Conservation (phyloP, 2,113 vertebrate genomes). For the Esox niger region DNA sequence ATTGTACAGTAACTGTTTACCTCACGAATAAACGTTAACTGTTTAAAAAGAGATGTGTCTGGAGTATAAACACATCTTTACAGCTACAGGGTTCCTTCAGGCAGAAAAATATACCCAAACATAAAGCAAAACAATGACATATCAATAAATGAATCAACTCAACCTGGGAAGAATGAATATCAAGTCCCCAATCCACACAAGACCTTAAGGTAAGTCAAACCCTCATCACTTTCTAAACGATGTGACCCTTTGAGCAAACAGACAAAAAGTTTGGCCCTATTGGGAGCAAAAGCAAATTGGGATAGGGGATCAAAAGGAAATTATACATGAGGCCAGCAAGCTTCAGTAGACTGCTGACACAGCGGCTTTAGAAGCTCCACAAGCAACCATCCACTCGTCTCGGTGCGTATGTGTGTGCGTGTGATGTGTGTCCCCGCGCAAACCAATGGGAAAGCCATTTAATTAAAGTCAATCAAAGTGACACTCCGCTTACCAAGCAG, state of each 20-base stretch:
- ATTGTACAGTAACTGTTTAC: no score
- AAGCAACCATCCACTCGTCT: no score
- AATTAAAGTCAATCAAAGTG: slow-evolving; percentile 64
- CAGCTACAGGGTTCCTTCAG: no score
- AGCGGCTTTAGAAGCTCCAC: slow-evolving; percentile 33
- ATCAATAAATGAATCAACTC: not conserved
- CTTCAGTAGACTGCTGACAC: slow-evolving; percentile 47
- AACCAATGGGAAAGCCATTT: slow-evolving; percentile 51
- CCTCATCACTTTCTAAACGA: slow-evolving; percentile 32
- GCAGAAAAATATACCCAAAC: not conserved
- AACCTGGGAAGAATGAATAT: not conserved
- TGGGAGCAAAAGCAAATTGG: slow-evolving; percentile 45
- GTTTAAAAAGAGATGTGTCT: not conserved
- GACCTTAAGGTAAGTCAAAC: slow-evolving; percentile 16
- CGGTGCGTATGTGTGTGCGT: not conserved
- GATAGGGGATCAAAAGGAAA: slow-evolving; percentile 22
- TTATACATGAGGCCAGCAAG: slow-evolving; percentile 48
- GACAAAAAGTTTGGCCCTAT: slow-evolving; percentile 42
- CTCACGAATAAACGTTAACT: no score
- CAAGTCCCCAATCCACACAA: not conserved
- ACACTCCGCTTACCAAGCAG: slow-evolving; percentile 55
- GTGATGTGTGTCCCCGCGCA: slow-evolving; percentile 25
- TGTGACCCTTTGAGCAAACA: slow-evolving; percentile 53
- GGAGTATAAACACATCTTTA: no score
- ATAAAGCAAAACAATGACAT: not conserved